phyloP scores from a whole-genome alignment of 2,113 vertebrate genomes.

The Rhynchomys soricoides region DNA sequence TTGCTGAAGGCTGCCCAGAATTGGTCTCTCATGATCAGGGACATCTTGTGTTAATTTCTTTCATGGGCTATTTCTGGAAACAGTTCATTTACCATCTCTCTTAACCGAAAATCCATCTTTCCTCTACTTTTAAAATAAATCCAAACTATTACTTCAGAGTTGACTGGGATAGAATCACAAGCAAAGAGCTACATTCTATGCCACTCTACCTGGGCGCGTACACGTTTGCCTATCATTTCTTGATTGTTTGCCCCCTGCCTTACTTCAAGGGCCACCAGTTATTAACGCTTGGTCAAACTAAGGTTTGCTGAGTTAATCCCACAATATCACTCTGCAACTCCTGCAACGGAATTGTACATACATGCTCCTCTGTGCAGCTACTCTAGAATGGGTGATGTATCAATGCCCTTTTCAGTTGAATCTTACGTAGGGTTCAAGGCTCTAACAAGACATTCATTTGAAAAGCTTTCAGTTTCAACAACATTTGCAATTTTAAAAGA shows the following conservation, averaged over 20 bases:
- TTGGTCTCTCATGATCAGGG: neutral
- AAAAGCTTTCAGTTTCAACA: constrained; percentile 77
- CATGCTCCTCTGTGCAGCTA: neutral
- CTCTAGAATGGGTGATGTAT: neutral
- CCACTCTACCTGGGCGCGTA: neutral
- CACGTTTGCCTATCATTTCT: neutral
- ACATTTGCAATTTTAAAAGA: constrained; percentile 79
- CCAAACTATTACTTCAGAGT: neutral
- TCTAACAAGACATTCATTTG: constrained; percentile 75
- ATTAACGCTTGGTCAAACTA: neutral
- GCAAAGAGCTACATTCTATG: neutral
- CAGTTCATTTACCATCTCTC: neutral
- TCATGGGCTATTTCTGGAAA: neutral
- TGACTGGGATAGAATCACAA: neutral
- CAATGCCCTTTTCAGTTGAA: neutral
- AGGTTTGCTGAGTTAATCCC: neutral
- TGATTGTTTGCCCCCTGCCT: neutral
- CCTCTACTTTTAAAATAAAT: neutral
- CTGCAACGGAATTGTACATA: neutral
- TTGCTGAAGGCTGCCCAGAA: neutral
- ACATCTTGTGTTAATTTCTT: neutral
- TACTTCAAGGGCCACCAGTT: neutral
- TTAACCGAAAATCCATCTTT: constrained; percentile 22
- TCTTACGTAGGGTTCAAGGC: constrained; percentile 73
- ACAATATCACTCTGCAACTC: neutral